These are phyloP conservation scores for Nephrocerus scutellatus DNA, from an alignment of 2,888 invertebrate species.

Conservation along the genomic window DNA sequence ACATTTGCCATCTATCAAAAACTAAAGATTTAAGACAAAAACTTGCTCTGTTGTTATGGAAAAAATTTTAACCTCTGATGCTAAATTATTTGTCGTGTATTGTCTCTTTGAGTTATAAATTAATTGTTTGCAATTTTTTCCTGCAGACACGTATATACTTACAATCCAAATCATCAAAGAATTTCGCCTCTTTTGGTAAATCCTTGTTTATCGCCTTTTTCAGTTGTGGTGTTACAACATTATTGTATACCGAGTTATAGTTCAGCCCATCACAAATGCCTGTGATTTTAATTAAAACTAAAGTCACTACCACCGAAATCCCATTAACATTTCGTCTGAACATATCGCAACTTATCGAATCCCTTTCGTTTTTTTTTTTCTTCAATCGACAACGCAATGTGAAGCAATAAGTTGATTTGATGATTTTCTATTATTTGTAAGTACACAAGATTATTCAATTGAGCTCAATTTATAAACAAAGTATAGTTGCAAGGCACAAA, in stretches of 20 bases:
- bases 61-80: background rate
- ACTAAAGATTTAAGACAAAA: constrained; percentile 24
- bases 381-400: no score
- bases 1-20: no score
- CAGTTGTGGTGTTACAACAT: constrained; percentile 35
- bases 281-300: no score
- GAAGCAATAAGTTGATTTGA: no score
- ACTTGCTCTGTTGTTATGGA: background rate
- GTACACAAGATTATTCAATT: no score
- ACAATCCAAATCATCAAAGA: constrained; percentile 65
- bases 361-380: no score
- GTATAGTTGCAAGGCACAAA: no score
- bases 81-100: constrained; percentile 9
- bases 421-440: no score
- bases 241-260: constrained; percentile 43
- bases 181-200: constrained; percentile 51
- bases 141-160: constrained; percentile 46
- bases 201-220: constrained; percentile 41
- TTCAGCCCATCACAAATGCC: constrained; percentile 18
- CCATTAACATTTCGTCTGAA: no score
- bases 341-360: no score
- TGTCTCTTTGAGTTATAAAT: constrained; percentile 2
- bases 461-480: no score
- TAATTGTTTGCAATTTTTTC: background rate
- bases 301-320: no score